These are phyloP conservation scores for Nasonia longicornis DNA, from an alignment of 1,140 invertebrate genomes.

Conservation along the genomic window DNA sequence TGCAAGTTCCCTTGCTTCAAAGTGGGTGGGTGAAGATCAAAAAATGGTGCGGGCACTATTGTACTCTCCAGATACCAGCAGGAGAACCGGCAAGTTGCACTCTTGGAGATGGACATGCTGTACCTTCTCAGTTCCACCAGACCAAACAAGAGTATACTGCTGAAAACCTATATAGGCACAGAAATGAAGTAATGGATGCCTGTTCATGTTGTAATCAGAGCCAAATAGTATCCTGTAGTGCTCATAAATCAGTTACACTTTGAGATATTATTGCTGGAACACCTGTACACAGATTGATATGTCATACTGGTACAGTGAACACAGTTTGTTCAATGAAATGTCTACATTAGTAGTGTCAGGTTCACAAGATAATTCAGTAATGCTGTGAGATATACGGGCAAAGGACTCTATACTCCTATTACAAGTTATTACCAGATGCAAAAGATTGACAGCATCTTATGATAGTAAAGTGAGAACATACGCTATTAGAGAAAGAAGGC, in stretches of 20 bases:
- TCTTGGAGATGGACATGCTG: too few relatives aligned
- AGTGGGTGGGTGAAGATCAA: too few relatives aligned
- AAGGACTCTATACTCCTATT: too few relatives aligned
- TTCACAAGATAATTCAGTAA: constrained; percentile 90
- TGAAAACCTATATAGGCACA: constrained; percentile 97
- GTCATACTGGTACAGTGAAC: constrained; percentile 88
- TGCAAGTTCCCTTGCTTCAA: too few relatives aligned
- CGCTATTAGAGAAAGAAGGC: constrained; percentile 87
- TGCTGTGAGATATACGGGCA: too few relatives aligned
- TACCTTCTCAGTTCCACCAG: too few relatives aligned
- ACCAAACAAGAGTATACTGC: constrained; percentile 78
- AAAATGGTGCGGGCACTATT: too few relatives aligned
- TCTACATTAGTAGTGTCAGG: constrained; percentile 91
- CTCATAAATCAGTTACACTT: constrained; percentile 89
- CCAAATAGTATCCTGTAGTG: constrained; percentile 87
- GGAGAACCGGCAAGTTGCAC: too few relatives aligned
- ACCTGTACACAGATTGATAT: constrained; percentile 83
- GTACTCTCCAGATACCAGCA: too few relatives aligned
- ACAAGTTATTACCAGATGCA: too few relatives aligned
- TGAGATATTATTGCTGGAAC: constrained; percentile 92
- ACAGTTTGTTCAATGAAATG: constrained; percentile 95
- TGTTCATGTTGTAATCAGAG: constrained; percentile 91
- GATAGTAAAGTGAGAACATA: constrained; percentile 90
- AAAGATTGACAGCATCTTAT: constrained; percentile 87
- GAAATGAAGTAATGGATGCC: constrained; percentile 94